Evolutionary conservation across 2,113 vertebrate species (phyloP).

Genomic region (Rostratula benghalensis): DNA sequence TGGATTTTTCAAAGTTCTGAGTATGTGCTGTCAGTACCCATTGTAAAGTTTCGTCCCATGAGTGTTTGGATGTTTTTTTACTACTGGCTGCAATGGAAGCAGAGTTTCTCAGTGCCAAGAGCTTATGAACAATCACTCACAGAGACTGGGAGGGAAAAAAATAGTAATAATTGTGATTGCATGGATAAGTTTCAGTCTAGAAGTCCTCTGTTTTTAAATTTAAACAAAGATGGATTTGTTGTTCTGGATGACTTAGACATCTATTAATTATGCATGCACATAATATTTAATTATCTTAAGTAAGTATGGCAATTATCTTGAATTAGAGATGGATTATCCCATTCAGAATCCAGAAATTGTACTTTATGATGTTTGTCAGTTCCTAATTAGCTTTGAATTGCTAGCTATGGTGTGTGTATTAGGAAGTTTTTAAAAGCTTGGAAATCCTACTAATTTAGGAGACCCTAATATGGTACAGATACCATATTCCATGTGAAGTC

Average conservation of each 20-base stretch:
- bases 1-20: neutral
- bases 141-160: fast-evolving
- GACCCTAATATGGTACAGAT: neutral
- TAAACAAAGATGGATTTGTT: conserved; percentile 52
- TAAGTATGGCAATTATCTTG: conserved; percentile 18
- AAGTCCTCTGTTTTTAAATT: neutral
- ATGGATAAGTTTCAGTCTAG: neutral
- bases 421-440: neutral
- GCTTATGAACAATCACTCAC: neutral
- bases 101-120: neutral
- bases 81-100: neutral
- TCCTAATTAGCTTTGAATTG: neutral
- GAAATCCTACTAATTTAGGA: neutral
- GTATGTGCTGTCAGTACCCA: neutral
- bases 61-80: neutral
- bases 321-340: conserved; percentile 34
- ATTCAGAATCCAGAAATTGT: neutral
- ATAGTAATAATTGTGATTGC: neutral
- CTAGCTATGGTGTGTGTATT: neutral
- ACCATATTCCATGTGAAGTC: neutral
- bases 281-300: conserved; percentile 36
- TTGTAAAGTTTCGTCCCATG: neutral
- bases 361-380: conserved; percentile 11
- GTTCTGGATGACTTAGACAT: conserved; percentile 7
- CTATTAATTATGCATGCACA: conserved; percentile 41